A percentile compares a stretch with the other conserved stretches of the same genome.
phyloP scores from a whole-genome alignment of 2,797 vertebrate species.

The Peromyscus nudipes region DNA sequence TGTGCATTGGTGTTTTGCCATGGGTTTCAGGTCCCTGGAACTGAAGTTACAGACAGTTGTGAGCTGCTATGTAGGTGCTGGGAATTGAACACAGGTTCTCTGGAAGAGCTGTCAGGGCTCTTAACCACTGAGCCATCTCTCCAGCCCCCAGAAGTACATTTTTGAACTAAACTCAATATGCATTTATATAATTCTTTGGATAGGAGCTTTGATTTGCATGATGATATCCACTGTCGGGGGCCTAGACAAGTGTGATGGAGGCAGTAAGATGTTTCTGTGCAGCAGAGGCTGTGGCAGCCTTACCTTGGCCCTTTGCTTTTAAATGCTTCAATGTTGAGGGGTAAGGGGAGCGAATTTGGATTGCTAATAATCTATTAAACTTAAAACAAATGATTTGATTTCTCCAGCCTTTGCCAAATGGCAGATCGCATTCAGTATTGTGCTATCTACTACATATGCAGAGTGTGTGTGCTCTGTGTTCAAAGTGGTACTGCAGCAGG shows the following conservation, averaged over 20 bases:
- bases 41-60: background rate
- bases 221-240: background rate
- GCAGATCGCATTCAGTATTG: background rate
- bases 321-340: background rate
- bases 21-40: background rate
- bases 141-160: background rate
- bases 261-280: background rate
- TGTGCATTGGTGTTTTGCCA: background rate
- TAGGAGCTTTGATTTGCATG: background rate
- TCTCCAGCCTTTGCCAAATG: constrained; percentile 31
- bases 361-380: background rate
- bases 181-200: background rate
- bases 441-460: background rate
- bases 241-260: background rate
- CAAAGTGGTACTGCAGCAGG: background rate
- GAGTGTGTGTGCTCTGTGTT: background rate
- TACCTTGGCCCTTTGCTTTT: background rate
- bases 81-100: background rate
- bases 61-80: background rate
- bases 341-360: background rate
- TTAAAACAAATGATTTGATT: background rate
- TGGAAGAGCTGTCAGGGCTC: background rate
- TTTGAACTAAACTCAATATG: constrained; percentile 3
- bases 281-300: background rate
- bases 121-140: background rate